Conservation (phyloP, 35 echinoderm and acorn worm species). For the Apostichopus japonicus region DNA sequence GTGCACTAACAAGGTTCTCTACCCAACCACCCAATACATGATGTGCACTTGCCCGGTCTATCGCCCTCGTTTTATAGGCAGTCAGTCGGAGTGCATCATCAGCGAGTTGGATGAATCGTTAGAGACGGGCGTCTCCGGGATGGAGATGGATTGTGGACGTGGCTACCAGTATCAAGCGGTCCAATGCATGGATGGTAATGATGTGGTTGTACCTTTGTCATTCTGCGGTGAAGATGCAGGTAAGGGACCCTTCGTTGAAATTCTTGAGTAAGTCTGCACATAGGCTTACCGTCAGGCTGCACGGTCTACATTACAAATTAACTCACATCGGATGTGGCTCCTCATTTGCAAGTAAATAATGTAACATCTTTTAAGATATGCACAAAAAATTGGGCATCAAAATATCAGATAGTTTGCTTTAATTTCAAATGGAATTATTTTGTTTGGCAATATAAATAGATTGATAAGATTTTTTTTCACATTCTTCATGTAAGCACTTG, state of each 20-base stretch:
- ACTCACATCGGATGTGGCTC: too few species aligned
- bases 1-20: slow-evolving; percentile 23
- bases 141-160: slow-evolving; percentile 31
- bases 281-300: too few species aligned
- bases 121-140: background rate
- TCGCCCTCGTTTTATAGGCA: slow-evolving; percentile 29
- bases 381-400: too few species aligned
- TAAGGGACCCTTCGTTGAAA: background rate
- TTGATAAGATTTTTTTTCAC: too few species aligned
- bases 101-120: slow-evolving; percentile 1
- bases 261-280: background rate
- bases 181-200: slow-evolving; percentile 26
- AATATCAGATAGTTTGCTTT: too few species aligned
- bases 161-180: slow-evolving; percentile 20
- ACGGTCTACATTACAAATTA: too few species aligned
- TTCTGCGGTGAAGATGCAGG: slow-evolving; percentile 39
- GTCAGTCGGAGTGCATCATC: slow-evolving; percentile 39
- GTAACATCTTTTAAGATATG: too few species aligned
- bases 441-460: too few species aligned
- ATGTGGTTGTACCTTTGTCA: background rate
- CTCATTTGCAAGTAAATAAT: too few species aligned
- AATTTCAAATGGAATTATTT: too few species aligned
- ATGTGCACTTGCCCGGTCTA: slow-evolving; percentile 9
- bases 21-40: slow-evolving; percentile 25
- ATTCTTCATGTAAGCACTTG: too few species aligned